Conservation (phyloP, 92 coral and sea anemone genomes). For the Actinernus sp. region DNA sequence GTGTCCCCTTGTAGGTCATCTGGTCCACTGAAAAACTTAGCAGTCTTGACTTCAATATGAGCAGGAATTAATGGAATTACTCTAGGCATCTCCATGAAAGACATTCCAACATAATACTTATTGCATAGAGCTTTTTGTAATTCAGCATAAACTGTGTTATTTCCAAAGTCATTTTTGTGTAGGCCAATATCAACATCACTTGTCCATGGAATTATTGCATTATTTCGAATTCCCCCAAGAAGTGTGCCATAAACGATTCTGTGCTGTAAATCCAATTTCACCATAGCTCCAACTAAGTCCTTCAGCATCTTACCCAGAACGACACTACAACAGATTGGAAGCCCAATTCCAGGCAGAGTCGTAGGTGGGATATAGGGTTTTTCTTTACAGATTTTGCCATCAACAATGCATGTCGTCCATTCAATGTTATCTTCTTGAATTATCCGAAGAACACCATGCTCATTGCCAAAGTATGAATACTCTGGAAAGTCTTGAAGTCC, state of each 20-base stretch:
- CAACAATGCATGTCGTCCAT: conserved; percentile 36
- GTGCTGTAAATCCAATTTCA: conserved; percentile 15
- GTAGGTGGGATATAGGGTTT: conserved; percentile 12
- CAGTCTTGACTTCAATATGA: conserved; percentile 6
- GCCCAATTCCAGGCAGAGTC: conserved; percentile 11
- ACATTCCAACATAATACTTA: conserved; percentile 12
- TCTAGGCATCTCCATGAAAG: conserved; percentile 11
- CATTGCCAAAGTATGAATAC: conserved; percentile 21
- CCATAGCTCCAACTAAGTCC: conserved; percentile 12
- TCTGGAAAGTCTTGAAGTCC: conserved; percentile 13
- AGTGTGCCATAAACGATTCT: conserved; percentile 40
- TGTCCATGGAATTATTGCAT: conserved; percentile 46
- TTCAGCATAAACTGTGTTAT: not conserved
- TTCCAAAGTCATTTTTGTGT: not conserved
- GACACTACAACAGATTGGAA: conserved; percentile 26
- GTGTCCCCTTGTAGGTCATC: conserved; percentile 22
- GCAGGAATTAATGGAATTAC: conserved; percentile 21
- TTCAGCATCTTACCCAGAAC: conserved; percentile 14
- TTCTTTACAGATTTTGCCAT: conserved; percentile 10
- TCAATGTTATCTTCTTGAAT: conserved; percentile 26
- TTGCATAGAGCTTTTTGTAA: not conserved
- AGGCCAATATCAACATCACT: conserved; percentile 24
- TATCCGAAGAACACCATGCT: conserved; percentile 28
- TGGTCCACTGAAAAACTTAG: conserved; percentile 16
- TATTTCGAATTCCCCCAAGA: conserved; percentile 29